Conservation (phyloP, 2,797 vertebrate species). For the Carduelis carduelis region DNA sequence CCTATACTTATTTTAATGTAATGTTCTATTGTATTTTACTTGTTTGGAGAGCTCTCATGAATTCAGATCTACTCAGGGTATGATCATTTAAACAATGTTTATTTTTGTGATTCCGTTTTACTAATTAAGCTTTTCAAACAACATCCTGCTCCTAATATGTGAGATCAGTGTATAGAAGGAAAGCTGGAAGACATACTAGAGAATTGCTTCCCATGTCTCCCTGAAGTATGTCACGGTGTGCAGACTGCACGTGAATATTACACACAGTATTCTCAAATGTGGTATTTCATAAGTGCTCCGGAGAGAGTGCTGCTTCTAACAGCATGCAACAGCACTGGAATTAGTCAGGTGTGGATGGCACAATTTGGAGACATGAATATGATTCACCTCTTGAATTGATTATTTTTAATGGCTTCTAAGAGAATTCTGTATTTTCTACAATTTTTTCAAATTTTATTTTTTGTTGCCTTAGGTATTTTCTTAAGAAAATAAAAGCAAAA, state of each 20-base stretch:
- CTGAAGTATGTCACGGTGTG: background rate
- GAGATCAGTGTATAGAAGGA: background rate
- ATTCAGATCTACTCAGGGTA: background rate
- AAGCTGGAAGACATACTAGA: background rate
- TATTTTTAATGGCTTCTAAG: background rate
- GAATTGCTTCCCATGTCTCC: background rate
- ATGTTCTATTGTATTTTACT: background rate
- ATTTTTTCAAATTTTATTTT: background rate
- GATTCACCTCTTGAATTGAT: background rate
- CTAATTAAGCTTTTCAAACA: background rate
- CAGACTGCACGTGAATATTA: background rate
- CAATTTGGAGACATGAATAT: background rate
- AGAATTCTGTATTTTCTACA: background rate
- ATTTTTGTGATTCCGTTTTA: background rate
- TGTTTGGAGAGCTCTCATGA: background rate
- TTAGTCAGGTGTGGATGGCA: background rate
- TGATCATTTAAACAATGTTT: background rate
- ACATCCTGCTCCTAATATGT: fast-evolving
- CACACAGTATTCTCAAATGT: background rate
- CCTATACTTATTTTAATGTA: background rate
- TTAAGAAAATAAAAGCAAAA: background rate
- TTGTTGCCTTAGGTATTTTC: background rate
- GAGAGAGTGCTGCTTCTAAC: background rate
- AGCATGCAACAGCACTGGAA: background rate
- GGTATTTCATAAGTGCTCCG: background rate